Evolutionary conservation across 2,888 invertebrate genomes (phyloP), one percentile per base, ranked within the genome.

Genomic region (Phania funesta): DNA sequence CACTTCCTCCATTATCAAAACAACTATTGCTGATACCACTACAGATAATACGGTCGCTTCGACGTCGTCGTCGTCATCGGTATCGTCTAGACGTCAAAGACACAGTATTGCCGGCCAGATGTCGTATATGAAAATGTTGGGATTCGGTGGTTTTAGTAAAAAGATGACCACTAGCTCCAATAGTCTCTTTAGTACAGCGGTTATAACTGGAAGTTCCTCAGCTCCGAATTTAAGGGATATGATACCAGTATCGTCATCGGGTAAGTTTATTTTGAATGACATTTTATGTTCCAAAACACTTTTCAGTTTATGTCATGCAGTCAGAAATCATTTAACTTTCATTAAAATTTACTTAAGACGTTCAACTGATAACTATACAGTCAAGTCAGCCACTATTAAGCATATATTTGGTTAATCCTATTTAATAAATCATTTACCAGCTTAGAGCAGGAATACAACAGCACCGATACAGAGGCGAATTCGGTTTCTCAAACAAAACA

Each of bases 61-160:
- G 84, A 87, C 87, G 85, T 88, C 90, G 84, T 89, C 89, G 86
- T 89, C 90, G 85, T 88, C 90, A 84, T 89, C 90, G 85, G 88
- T 88, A 84, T 90, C 90, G 86, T 93, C 94, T 92, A 95, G 95
- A 92, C 96, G 96, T 92, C 97, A 97, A 93, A 95, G 97, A 92
- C 97, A 97, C 96, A 97, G 97, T 94, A 96, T 97, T 94, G 96
- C 96, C 93, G 96, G 96, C 93, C 97, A 97, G 95, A 95, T 96
- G 95, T 96, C 95, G 94, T 96, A 96, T 94, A 95, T 95, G 94
- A 96, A 96, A 94, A 94, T 96, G 94, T 93, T 96, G 93, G 95
- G 95, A 89, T 95, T 96, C 92, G 91, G 91, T 89, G 94, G 93
- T 89, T 93, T 93, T 89, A 93, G 93, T 88, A 94, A 94, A 92